These are phyloP conservation scores for Cossypha heuglini DNA, from an alignment of 2,797 vertebrate species.

Conservation along the genomic window DNA sequence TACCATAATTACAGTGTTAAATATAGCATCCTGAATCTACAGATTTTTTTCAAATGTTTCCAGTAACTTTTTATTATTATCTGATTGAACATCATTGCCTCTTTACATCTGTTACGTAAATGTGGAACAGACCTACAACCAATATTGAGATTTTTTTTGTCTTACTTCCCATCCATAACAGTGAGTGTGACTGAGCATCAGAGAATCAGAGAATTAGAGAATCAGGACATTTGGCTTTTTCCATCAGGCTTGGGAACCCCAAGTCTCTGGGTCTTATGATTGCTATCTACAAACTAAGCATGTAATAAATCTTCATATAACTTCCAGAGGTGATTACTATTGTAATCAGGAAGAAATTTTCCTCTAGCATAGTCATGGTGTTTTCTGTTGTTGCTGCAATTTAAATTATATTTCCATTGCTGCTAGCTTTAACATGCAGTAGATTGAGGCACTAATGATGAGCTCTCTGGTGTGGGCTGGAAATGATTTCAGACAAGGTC, in stretches of 20 bases:
- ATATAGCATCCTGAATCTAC: accelerated
- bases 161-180: background rate
- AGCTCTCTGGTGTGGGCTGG: background rate
- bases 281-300: background rate
- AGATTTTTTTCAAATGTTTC: background rate
- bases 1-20: background rate
- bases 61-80: background rate
- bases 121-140: background rate
- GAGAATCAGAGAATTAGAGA: background rate
- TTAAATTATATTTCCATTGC: background rate
- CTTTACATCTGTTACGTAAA: background rate
- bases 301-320: background rate
- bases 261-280: background rate
- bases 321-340: background rate
- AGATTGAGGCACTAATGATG: background rate
- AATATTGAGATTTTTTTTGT: background rate
- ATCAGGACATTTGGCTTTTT: background rate
- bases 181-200: background rate
- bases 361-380: background rate
- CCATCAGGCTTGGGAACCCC: background rate
- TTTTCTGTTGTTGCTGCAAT: background rate
- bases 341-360: background rate
- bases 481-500: background rate
- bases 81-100: background rate
- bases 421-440: background rate